Conservation (phyloP, 2,797 vertebrate genomes). For the Alcedo quadribrachys region DNA sequence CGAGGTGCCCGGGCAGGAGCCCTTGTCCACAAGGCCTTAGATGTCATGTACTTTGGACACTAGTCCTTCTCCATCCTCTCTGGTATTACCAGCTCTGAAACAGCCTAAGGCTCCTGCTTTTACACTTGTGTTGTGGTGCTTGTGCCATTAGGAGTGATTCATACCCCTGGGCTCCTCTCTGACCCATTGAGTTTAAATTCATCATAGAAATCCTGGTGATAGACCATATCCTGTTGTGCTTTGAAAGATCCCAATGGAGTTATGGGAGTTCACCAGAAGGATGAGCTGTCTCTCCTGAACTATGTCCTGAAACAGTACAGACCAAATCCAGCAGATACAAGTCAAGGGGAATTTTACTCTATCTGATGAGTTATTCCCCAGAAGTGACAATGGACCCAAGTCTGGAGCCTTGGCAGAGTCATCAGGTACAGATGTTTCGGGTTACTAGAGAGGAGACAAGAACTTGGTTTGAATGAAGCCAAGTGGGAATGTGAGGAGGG, state of each 20-base stretch:
- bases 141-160: not conserved
- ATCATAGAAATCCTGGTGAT: slow-evolving; percentile 5
- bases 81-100: not conserved
- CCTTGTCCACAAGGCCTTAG: not conserved
- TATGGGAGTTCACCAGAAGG: slow-evolving; percentile 30
- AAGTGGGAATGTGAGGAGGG: not conserved
- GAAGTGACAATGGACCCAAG: not conserved
- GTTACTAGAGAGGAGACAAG: not conserved
- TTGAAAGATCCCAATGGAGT: not conserved
- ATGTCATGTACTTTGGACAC: fast-evolving
- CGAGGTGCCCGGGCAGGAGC: not conserved
- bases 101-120: not conserved
- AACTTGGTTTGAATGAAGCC: not conserved
- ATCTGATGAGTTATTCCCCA: not conserved
- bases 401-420: not conserved
- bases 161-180: not conserved
- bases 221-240: slow-evolving; percentile 46
- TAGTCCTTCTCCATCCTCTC: not conserved
- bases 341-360: not conserved
- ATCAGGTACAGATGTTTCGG: not conserved
- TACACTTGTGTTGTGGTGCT: not conserved
- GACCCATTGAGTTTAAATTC: slow-evolving; percentile 9
- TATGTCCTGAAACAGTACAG: not conserved
- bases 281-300: slow-evolving; percentile 26
- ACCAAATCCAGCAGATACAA: not conserved